phyloP scores from a whole-genome alignment of 2,888 invertebrate genomes.

The Teleogryllus oceanicus region DNA sequence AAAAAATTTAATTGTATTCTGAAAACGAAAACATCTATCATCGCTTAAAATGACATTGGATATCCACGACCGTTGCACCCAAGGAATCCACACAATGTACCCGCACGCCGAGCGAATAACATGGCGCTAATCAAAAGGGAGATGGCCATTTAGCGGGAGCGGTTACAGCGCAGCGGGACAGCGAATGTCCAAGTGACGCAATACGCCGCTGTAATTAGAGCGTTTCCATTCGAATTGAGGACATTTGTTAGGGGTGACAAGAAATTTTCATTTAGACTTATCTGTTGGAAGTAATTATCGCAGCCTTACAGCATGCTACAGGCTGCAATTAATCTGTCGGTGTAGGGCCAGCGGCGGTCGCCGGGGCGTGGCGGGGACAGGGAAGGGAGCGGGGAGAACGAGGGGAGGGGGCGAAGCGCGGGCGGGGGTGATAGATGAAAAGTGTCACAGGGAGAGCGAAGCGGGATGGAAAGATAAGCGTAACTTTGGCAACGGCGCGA shows the following conservation, averaged over 20 bases:
- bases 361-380: neutral
- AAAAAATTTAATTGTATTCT: too few relatives aligned
- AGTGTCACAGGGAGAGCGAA: neutral
- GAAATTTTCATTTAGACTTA: neutral
- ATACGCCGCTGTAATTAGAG: neutral
- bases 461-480: constrained; percentile 18
- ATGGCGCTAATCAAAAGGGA: too few relatives aligned
- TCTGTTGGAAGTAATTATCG: constrained; percentile 18
- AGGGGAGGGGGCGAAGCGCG: neutral
- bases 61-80: too few relatives aligned
- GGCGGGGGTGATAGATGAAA: neutral
- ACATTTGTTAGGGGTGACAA: constrained; percentile 18
- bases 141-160: too few relatives aligned
- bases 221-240: neutral
- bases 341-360: neutral
- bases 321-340: neutral
- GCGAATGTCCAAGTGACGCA: too few relatives aligned
- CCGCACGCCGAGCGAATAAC: too few relatives aligned
- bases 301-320: neutral
- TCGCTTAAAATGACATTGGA: too few relatives aligned
- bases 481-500: neutral
- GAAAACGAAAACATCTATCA: too few relatives aligned
- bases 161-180: too few relatives aligned
- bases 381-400: neutral
- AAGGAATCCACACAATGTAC: too few relatives aligned